A percentile compares a stretch with the other conserved stretches of the same genome.
These are phyloP conservation scores for Mimas tiliae DNA, from an alignment of 2,888 invertebrate genomes.

Conservation along the genomic window DNA sequence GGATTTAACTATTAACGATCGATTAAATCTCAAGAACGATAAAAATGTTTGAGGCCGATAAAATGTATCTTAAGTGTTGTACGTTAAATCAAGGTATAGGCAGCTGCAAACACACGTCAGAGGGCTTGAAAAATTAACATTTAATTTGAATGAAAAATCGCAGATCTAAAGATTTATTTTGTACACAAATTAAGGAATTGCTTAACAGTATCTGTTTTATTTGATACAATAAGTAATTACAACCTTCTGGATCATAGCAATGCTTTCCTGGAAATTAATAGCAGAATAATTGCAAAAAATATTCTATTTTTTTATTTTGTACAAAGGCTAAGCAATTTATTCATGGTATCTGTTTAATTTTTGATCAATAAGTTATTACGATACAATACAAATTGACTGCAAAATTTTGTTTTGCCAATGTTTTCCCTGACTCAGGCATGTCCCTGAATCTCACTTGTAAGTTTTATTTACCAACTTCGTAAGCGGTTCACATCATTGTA, in stretches of 20 bases:
- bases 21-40: slow-evolving; percentile 6
- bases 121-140: slow-evolving; percentile 37
- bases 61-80: slow-evolving; percentile 26
- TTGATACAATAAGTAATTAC: background rate
- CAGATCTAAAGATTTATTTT: background rate
- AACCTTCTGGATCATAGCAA: background rate
- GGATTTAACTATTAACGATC: slow-evolving; percentile 11
- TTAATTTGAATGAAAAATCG: slow-evolving; percentile 24
- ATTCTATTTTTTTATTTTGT: no score
- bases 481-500: no score
- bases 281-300: no score
- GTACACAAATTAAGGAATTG: background rate
- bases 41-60: background rate
- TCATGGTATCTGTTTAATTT: no score
- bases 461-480: no score
- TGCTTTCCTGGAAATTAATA: background rate
- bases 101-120: slow-evolving; percentile 43
- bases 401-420: no score
- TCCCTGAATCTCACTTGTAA: no score
- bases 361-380: no score
- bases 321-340: no score
- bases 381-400: no score
- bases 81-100: slow-evolving; percentile 32
- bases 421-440: no score
- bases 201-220: background rate